Evolutionary conservation across 2,797 vertebrate genomes (phyloP), one percentile per base, ranked within the genome.

Genomic region (Xiphorhynchus erythropygius): DNA sequence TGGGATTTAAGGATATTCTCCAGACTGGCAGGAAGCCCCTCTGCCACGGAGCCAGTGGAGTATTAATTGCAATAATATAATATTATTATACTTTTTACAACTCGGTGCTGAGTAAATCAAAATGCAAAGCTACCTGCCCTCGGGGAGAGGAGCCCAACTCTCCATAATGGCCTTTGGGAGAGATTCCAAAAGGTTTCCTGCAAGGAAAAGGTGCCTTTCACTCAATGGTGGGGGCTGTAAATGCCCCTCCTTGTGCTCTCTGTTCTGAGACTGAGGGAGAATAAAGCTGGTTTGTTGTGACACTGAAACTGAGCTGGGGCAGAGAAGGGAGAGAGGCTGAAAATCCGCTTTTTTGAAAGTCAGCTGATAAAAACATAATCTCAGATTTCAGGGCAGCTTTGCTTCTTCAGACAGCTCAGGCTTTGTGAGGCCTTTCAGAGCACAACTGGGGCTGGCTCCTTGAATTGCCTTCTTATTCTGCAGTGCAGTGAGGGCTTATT

Each of bases 281-380:
- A 90, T 33, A 95, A 87, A 87, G 86, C 85, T 65, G 68, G 35
- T 35, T 89, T 94, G 67, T 95, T 64, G 59, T 57, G 82, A 16
- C 56, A 25, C 65, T 41, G 89, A 84, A 94, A 57, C 39, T 56
- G 57, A 79, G 82, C 68, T 13, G 6, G 53, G 84, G 14, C 46
- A 92, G 65, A 32, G 39, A 25, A 74, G 39, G 32, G 50, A 90
- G 77, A 57, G 65, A 78, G 79, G 71, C 84, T 93, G 78, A 35
- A 91, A 92, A 80, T 89, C 81, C 2, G 0, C 52, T 30, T 27
- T 53, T 70, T 24, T 14, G 24, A 21, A 21, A 77, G 65, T 86
- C 84, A 86, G 56, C 88, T 80, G 91, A 87, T 90, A 68, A 89
- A 83, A 91, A 87, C 68, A 52, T 57, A 11, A 87, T 76, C 88